Percentiles rank a stretch among this genome's conserved stretches.
Evolutionary conservation across 2,797 vertebrate genomes (phyloP).

Genomic region (Lacerta agilis): DNA sequence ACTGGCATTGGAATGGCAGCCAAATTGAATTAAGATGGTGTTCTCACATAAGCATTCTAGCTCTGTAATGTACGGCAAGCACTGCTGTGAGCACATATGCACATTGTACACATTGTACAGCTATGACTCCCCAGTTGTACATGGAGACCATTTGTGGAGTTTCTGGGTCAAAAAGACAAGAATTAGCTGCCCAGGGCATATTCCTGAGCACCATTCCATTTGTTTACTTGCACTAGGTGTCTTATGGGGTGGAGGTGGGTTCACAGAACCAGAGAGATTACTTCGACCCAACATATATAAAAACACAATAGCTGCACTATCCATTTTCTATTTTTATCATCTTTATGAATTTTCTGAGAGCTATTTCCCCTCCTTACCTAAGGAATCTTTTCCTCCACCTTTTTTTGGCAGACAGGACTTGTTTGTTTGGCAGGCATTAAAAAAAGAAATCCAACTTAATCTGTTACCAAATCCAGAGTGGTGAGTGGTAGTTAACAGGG

Average conservation of each 20-base stretch:
- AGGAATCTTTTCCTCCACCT: no score
- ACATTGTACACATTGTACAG: slow-evolving; percentile 40
- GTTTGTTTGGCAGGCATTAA: background rate
- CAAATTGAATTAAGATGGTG: slow-evolving; percentile 58
- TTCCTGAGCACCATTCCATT: background rate
- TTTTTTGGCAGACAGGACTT: background rate
- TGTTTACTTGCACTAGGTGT: background rate
- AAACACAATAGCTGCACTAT: background rate
- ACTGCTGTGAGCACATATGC: slow-evolving; percentile 29
- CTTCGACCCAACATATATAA: background rate
- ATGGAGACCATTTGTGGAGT: slow-evolving; percentile 25
- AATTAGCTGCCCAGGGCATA: background rate
- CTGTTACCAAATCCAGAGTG: background rate
- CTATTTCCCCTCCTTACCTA: background rate
- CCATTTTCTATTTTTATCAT: background rate
- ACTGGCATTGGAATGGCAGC: slow-evolving; percentile 47
- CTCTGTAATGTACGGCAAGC: slow-evolving; percentile 38
- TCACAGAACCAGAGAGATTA: background rate
- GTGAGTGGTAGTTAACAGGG: background rate
- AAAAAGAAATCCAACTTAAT: background rate
- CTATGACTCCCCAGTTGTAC: background rate
- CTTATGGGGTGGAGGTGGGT: background rate
- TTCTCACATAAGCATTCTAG: slow-evolving; percentile 59
- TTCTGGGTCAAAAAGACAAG: background rate
- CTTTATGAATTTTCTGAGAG: background rate